Conservation (phyloP, 2,797 vertebrate species). For the Coendou prehensilis region DNA sequence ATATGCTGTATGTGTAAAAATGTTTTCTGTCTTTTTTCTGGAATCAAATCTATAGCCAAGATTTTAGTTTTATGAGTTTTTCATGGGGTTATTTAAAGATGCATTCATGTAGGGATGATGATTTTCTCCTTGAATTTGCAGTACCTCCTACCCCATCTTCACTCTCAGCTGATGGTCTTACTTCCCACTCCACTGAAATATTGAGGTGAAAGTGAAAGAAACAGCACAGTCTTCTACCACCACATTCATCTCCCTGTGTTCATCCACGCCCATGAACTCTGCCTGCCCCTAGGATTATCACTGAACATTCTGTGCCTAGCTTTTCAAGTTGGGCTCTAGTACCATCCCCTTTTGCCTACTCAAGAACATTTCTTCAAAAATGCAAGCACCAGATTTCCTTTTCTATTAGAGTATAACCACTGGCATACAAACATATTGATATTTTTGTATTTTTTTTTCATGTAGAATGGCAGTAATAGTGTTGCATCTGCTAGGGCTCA, state of each 20-base stretch:
- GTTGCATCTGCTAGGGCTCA: background rate
- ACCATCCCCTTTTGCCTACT: background rate
- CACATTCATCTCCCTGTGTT: background rate
- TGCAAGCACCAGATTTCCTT: background rate
- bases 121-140: conserved; percentile 30
- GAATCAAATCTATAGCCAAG: conserved; percentile 60
- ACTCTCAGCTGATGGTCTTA: background rate
- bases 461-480: background rate
- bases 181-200: background rate
- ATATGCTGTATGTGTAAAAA: conserved; percentile 79
- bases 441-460: background rate
- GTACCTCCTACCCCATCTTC: background rate
- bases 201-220: background rate
- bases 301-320: background rate
- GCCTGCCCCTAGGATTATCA: background rate
- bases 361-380: background rate
- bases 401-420: background rate
- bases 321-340: background rate
- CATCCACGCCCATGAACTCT: background rate
- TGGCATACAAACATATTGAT: background rate
- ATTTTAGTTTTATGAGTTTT: conserved; percentile 54
- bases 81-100: conserved; percentile 55
- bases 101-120: background rate
- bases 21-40: conserved; percentile 67
- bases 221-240: background rate